Evolutionary conservation across 2,113 vertebrate genomes (phyloP), one percentile per base, ranked within the genome.

Genomic region (Pipa parva): DNA sequence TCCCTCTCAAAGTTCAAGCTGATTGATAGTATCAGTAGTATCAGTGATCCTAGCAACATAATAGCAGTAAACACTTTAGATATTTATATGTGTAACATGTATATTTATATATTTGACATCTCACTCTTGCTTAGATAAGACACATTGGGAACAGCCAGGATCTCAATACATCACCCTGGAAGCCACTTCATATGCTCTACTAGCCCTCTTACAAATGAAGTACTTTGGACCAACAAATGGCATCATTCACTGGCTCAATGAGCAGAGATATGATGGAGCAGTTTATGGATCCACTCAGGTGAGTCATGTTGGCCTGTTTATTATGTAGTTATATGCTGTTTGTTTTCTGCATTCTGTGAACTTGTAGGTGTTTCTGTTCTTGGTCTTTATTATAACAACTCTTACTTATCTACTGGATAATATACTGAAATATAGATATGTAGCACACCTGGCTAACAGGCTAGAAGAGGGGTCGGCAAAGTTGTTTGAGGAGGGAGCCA

Each of bases 281-380:
- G 85, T 88, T 25, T 89, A 84, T 0, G 88, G 90, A 12, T 94
- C 92, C 25, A 97, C 94, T 1, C 95, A 98, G 90, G 95, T 81
- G 25, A 60, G 58, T 60, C 24, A 24, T 49, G 22, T 1, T 46
- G 42, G 9, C 1, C 13, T 17, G 18, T n/a, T n/a, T 7, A 7
- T 46, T n/a, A 7, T 12, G 1, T 46, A 37, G 15, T 10, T 13
- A 37, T 13, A 7, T 7, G 1, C 33, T 37, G 15, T 37, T 10
- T 37, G 8, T 37, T 7, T 37, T 13, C 33, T 37, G 8, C 33
- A 7, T 13, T 37, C 15, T 7, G 33, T 37, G 33, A 37, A 37
- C 33, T 37, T 13, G 8, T 13, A 37, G 33, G 33, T 37, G 33
- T 37, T 6, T 36, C 33, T 37, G 33, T 10, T 7, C 8, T 37